Conservation (phyloP, 1,140 invertebrate species). For the Lethocerus indicus region DNA sequence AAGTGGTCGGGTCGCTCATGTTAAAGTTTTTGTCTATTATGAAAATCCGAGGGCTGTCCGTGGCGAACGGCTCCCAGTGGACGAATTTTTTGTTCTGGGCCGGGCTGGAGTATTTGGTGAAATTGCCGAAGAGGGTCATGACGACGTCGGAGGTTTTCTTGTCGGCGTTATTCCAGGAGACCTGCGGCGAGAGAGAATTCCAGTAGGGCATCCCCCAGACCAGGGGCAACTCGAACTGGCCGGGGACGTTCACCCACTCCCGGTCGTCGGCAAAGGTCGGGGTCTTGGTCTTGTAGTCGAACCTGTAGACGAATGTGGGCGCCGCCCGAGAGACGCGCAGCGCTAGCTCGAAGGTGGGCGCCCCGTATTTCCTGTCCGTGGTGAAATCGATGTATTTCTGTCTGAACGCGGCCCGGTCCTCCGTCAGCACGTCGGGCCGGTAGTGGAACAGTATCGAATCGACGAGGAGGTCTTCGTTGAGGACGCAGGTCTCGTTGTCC, state of each 20-base stretch:
- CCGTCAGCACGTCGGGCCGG: conserved; percentile 35
- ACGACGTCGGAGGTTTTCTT: conserved; percentile 55
- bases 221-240: conserved; percentile 60
- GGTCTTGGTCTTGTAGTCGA: conserved; percentile 54
- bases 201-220: conserved; percentile 58
- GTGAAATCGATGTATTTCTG: conserved; percentile 45
- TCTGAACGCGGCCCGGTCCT: conserved; percentile 34
- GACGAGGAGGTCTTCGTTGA: conserved; percentile 46
- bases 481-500: conserved; percentile 41
- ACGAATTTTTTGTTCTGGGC: conserved; percentile 39
- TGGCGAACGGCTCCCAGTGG: conserved; percentile 51
- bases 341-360: conserved; percentile 45
- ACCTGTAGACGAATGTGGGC: conserved; percentile 48
- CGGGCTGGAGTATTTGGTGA: conserved; percentile 50
- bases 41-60: conserved; percentile 39
- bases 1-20: conserved; percentile 40
- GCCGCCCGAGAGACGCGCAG: conserved; percentile 35
- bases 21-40: conserved; percentile 55
- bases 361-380: conserved; percentile 53
- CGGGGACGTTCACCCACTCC: conserved; percentile 54
- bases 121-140: conserved; percentile 59
- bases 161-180: conserved; percentile 53
- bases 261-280: conserved; percentile 39
- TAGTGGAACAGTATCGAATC: conserved; percentile 61
- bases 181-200: conserved; percentile 24